Evolutionary conservation across 2,888 invertebrate species (phyloP).

Genomic region (Cacoxenus indagator): DNA sequence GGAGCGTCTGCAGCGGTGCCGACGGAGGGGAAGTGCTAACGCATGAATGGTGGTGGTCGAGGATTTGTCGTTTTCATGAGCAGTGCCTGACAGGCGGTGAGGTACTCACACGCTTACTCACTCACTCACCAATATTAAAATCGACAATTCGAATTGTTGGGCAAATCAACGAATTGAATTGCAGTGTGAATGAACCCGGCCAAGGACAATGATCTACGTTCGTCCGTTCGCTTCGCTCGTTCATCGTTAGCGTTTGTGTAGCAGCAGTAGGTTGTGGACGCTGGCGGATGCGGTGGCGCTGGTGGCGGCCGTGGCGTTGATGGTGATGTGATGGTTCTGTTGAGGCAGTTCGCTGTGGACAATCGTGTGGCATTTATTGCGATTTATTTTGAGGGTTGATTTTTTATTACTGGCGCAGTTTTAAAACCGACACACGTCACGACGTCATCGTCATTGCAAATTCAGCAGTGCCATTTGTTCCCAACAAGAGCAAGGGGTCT

Average conservation of each 20-base stretch:
- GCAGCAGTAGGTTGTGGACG: no score
- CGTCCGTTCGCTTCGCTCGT: not conserved
- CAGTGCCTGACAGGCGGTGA: not conserved
- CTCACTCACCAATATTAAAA: constrained; percentile 43
- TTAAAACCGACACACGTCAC: constrained; percentile 19
- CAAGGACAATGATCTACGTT: constrained; percentile 67
- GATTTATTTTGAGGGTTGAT: constrained; percentile 60
- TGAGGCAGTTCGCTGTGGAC: constrained; percentile 6
- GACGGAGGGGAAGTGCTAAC: not conserved
- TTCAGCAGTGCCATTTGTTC: not conserved
- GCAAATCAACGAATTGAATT: constrained; percentile 49
- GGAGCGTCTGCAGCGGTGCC: not conserved
- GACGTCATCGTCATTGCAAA: constrained; percentile 7
- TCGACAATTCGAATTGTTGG: constrained; percentile 53
- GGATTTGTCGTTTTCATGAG: not conserved
- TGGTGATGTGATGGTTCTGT: no score
- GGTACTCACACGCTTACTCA: not conserved
- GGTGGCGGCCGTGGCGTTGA: no score
- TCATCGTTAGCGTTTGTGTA: not conserved
- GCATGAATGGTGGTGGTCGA: constrained; percentile 1
- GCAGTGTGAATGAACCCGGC: constrained; percentile 64
- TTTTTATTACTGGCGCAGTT: constrained; percentile 47
- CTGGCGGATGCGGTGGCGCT: no score
- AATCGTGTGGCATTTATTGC: constrained; percentile 50
- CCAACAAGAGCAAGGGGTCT: not conserved